Base-by-base conservation (phyloP, 64 coral and sea anemone genomes). In the Porites australiensis region DNA sequence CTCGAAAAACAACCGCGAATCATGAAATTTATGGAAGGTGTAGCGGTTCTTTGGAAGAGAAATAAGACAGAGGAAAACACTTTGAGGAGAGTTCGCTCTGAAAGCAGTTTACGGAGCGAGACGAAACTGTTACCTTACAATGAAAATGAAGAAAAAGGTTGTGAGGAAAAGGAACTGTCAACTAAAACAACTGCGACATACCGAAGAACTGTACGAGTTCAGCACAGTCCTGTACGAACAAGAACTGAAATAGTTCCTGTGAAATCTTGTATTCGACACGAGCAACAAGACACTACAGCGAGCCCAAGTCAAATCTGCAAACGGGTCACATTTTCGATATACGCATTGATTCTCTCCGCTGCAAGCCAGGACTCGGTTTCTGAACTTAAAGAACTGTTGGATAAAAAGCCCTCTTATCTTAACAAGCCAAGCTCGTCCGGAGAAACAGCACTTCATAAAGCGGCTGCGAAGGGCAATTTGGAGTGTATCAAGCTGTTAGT, bases 361-460 rank as follows among this genome's bases (percentile, higher is more conserved):
- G 91, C 95, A 44, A 51, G 91, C 20, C 79, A 90, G 51, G 93
- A 96, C 18, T 66, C 87, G 19, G 86, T 93, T 4, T n/a, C 70
- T 45, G 95, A 96, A 9, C 59, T 96, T 19, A 67, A 87, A 63
- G 62, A 93, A 22, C 58, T 96, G 19, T 79, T 96, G 48, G 79
- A 86, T 61, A 75, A 72, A 27, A 70, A 96, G 48, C 95, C 95
- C 12, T 71, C 52, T 2, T 79, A 96, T 50, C 72, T 96, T 8
- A 96, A 96, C 61, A 87, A 79, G 79, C 91, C 70, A 7, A 96
- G 95, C 19, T 96, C 87, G 2, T 96, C 91, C 4, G 95, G 95
- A 0, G 75, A 96, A 43, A 96, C 95, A 2, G 82, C 80, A 9
- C 91, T 96, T 8, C 95, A 96, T 66, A 90, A 89, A 49, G 95